Evolutionary conservation across 2,888 invertebrate genomes (phyloP).

Genomic region (Augochlorella aurata): DNA sequence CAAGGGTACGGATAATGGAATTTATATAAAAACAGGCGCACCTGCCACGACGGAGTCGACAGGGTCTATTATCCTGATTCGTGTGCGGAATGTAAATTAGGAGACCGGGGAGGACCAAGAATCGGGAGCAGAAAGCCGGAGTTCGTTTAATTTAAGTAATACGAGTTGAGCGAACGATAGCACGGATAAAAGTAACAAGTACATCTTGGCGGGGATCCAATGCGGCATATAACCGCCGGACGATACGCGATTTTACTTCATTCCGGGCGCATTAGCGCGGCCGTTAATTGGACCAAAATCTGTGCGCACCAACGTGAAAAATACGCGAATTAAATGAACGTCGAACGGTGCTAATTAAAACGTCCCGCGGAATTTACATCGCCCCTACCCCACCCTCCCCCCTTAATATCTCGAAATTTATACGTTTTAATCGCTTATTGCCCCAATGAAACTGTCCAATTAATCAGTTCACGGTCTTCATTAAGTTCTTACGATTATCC

Average conservation of each 20-base stretch:
- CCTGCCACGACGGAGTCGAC: neutral
- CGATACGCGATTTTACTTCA: constrained; percentile 59
- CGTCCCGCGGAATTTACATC: constrained; percentile 40
- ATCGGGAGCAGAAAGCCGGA: neutral
- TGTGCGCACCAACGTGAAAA: constrained; percentile 33
- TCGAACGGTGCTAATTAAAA: constrained; percentile 57
- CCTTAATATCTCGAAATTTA: constrained; percentile 32
- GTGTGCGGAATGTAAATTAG: constrained; percentile 18
- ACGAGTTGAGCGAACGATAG: constrained; percentile 60
- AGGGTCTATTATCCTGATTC: constrained; percentile 2
- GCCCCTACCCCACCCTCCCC: neutral
- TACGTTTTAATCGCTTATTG: constrained; percentile 28
- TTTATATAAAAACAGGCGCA: constrained; percentile 8
- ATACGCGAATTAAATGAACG: constrained; percentile 58
- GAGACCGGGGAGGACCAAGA: neutral
- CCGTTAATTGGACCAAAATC: constrained; percentile 59
- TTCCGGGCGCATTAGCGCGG: constrained; percentile 50
- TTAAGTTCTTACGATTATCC: constrained; percentile 26
- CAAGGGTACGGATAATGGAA: neutral
- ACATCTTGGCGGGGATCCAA: constrained; percentile 61
- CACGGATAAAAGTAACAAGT: constrained; percentile 57
- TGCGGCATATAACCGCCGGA: constrained; percentile 28
- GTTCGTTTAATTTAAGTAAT: constrained; percentile 62
- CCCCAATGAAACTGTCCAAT: constrained; percentile 31
- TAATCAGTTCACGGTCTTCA: constrained; percentile 31